Evolutionary conservation across 2,888 invertebrate genomes (phyloP).

Genomic region (Apamea epomidion): DNA sequence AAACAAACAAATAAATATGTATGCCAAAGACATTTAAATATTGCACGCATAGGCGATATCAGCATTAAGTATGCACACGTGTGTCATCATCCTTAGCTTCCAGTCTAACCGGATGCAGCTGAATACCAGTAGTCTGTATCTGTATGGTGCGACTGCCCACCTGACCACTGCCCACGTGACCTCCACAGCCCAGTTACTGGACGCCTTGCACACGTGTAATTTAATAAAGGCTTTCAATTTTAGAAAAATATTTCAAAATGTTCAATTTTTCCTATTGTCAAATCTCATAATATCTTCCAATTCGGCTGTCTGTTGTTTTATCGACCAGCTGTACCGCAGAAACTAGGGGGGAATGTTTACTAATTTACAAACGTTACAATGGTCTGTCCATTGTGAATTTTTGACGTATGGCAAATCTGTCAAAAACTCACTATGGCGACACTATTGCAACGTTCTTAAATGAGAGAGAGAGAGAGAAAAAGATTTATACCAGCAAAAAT

Average conservation of each 20-base stretch:
- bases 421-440: not conserved
- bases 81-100: too few species aligned
- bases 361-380: not conserved
- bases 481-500: not conserved
- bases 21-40: too few species aligned
- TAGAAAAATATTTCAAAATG: not conserved
- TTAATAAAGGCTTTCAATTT: not conserved
- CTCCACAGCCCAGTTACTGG: too few species aligned
- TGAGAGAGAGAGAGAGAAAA: not conserved
- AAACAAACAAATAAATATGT: not conserved
- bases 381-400: not conserved
- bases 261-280: too few species aligned
- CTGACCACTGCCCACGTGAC: too few species aligned
- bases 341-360: not conserved
- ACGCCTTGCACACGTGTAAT: not conserved
- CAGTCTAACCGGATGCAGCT: too few species aligned
- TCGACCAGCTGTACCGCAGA: not conserved
- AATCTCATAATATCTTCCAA: not conserved
- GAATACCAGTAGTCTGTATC: too few species aligned
- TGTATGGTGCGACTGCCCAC: too few species aligned
- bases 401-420: not conserved
- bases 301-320: not conserved
- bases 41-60: not conserved
- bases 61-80: not conserved
- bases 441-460: not conserved